phyloP scores from a whole-genome alignment of 2,797 vertebrate species.

The Cheirogaleus major region DNA sequence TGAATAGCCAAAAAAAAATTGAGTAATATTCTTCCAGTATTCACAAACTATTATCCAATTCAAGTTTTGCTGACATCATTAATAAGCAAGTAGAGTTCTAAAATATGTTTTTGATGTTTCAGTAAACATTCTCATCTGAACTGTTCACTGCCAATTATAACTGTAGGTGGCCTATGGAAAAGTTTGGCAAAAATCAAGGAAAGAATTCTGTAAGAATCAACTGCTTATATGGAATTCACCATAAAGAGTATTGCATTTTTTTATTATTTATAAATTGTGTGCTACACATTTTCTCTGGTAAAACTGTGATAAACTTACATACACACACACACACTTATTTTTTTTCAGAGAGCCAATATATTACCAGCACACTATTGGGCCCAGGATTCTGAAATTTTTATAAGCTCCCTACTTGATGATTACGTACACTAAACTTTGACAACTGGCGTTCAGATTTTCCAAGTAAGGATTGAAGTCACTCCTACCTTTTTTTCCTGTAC shows the following conservation, averaged over 20 bases:
- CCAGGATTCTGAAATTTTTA: constrained; percentile 46
- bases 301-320: background rate
- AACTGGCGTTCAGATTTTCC: background rate
- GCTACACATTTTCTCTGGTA: background rate
- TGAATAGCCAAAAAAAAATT: background rate
- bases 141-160: background rate
- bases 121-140: background rate
- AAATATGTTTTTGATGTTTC: background rate
- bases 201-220: background rate
- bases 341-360: background rate
- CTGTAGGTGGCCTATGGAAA: background rate
- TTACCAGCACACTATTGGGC: background rate
- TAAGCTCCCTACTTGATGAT: background rate
- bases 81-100: background rate
- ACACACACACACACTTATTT: background rate
- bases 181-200: background rate
- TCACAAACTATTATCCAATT: background rate
- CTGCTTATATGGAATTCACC: background rate
- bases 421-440: constrained; percentile 1
- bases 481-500: background rate
- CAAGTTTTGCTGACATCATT: background rate
- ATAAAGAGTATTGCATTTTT: background rate
- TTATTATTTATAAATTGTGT: background rate
- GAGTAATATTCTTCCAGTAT: background rate
- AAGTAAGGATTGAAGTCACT: background rate